Percentiles rank a stretch among this genome's conserved stretches.
Evolutionary conservation across 2,113 vertebrate genomes (phyloP).

Genomic region (Rafetus swinhoei): DNA sequence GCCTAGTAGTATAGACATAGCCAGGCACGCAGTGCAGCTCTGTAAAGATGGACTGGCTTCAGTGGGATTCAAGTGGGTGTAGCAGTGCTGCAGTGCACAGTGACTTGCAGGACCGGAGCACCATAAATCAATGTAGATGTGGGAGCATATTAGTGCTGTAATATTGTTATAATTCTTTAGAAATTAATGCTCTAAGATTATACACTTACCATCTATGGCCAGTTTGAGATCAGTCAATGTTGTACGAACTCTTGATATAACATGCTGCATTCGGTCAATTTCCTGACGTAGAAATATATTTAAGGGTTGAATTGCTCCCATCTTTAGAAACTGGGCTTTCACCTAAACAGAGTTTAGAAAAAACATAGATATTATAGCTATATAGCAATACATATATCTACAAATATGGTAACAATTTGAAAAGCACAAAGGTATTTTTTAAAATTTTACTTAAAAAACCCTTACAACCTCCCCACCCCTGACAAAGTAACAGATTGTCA

Average conservation of each 20-base stretch:
- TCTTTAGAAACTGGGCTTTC: conserved; percentile 81
- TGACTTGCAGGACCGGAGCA: background rate
- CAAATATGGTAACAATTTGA: background rate
- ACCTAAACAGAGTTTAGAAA: conserved; percentile 71
- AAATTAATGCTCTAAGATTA: background rate
- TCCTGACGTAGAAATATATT: conserved; percentile 89
- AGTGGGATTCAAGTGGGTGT: background rate
- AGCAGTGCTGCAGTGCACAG: background rate
- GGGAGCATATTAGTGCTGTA: background rate
- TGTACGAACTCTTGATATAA: conserved; percentile 79
- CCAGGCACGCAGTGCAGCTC: background rate
- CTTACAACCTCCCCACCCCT: too few relatives aligned
- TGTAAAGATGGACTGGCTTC: background rate
- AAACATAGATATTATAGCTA: background rate
- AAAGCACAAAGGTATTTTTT: conserved; percentile 29
- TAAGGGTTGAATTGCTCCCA: conserved; percentile 84
- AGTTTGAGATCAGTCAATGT: conserved; percentile 85
- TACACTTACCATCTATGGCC: conserved; percentile 83
- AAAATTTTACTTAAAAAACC: background rate
- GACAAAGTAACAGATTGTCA: conserved; percentile 21
- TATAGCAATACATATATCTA: background rate
- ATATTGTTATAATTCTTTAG: background rate
- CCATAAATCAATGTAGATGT: conserved; percentile 26
- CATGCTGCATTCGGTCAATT: conserved; percentile 85
- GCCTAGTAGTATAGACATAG: too few relatives aligned